Conservation (phyloP, 1,140 invertebrate genomes). For the Aphis craccivora region DNA sequence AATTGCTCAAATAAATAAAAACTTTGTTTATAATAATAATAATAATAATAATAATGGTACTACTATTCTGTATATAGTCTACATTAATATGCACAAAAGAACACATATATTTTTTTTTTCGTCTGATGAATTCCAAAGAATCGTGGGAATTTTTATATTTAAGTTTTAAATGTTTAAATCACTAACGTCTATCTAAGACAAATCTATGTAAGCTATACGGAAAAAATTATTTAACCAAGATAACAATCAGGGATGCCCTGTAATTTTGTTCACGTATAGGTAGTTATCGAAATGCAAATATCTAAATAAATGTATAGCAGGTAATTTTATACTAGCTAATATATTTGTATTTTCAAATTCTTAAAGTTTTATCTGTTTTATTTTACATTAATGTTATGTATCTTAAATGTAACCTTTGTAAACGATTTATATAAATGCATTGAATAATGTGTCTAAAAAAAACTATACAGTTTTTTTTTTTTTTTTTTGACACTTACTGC, state of each 20-base stretch:
- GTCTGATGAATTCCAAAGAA: conserved; percentile 20
- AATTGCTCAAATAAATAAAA: not conserved
- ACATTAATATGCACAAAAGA: conserved; percentile 6
- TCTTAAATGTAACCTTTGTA: not conserved
- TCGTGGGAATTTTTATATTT: conserved; percentile 41
- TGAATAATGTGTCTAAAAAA: not conserved
- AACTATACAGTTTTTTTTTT: not conserved
- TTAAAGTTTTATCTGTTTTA: not conserved
- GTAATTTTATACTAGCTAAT: not conserved
- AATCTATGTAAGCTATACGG: not conserved
- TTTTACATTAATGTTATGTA: not conserved
- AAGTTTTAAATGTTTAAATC: not conserved
- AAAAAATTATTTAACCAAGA: not conserved
- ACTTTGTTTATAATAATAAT: not conserved
- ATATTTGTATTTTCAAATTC: not conserved
- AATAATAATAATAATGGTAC: not conserved
- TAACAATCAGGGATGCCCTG: conserved; percentile 35
- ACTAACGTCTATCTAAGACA: not conserved
- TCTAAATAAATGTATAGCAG: not conserved
- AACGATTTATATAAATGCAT: not conserved
- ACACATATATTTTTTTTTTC: not conserved
- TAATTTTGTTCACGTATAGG: not conserved
- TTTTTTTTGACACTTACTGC: not conserved
- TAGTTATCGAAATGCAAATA: conserved; percentile 34
- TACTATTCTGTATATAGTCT: not conserved